Base-by-base conservation (phyloP, 1,140 invertebrate species). In the Microplitis mediator region DNA sequence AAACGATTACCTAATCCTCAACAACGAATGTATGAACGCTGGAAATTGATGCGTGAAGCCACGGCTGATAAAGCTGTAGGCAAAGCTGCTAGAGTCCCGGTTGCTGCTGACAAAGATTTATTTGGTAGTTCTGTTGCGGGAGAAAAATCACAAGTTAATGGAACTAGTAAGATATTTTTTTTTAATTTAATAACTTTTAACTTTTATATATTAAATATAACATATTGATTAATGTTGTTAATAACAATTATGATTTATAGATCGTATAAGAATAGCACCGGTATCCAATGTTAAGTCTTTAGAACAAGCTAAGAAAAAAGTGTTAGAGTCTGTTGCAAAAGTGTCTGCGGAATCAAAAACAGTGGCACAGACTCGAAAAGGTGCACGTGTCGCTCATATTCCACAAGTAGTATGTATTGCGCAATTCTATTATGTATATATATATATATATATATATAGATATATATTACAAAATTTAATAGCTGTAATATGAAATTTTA, bases 371-470 rank as follows among this genome's bases (percentile, higher is more conserved):
- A 94, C 92, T 0, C 83, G 88, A 34, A 95, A 94, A 84, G 89
- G 91, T 13, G 82, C 88, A 36, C 88, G 94, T 69, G 86, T 94
- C 32, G 94, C 94, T 14, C 94, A 95, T 78, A 76, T 89, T 39
- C 90, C 91, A 4, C 88, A 89, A 82, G 67, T 80, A 65, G 89
- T 90, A 82, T 83, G 80, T 79, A 52, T 63, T 65, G 51, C 60
- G 61, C n/a, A 71, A 45, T 23, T 23, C 1, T 50, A 54, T 67
- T 68, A 67, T 11, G 0, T 23, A 23, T 23, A 23, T 23, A 23
- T 23, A n/a, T n/a, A n/a, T 52, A 60, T 23, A 64, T 66, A 23
- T 58, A 52, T 51, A 52, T 35, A 77, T 77, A 23, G 68, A 82
- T 45, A 70, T 56, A 5, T 76, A 84, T 74, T 31, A 23, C 9